These are phyloP conservation scores for Oreortyx pictus DNA, from an alignment of 2,797 vertebrate genomes.

Conservation along the genomic window DNA sequence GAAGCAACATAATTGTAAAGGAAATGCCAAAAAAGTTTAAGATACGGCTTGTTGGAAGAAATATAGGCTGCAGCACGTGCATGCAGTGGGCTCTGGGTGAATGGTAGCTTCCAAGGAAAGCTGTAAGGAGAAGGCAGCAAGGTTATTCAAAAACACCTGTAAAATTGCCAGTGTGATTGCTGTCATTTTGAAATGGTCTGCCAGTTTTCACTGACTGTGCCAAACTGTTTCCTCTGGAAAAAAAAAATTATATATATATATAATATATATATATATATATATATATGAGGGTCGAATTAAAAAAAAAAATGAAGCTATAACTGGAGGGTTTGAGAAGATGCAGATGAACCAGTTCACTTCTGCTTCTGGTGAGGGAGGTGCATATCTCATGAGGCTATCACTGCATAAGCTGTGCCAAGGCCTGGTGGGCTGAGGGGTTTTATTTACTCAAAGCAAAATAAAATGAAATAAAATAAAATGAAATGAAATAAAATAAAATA, in stretches of 20 bases:
- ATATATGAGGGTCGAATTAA: background rate
- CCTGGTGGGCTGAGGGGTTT: background rate
- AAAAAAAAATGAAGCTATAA: background rate
- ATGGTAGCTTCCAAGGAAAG: background rate
- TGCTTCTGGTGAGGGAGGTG: background rate
- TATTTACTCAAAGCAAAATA: background rate
- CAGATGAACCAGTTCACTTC: background rate
- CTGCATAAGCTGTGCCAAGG: background rate
- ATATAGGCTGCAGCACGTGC: rapidly evolving
- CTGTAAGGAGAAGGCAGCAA: background rate
- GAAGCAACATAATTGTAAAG: constrained; percentile 31
- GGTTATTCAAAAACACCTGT: background rate
- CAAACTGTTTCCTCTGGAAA: background rate
- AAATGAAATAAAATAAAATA: too few species aligned
- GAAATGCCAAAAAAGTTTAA: background rate
- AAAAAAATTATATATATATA: too few species aligned
- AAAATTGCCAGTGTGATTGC: background rate
- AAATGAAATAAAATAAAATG: too few species aligned
- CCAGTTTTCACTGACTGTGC: background rate
- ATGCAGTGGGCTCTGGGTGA: background rate
- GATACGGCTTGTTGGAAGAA: background rate
- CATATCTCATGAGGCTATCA: background rate
- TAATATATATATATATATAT: background rate
- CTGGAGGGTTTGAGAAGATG: background rate
- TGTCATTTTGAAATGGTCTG: background rate